Conservation (phyloP, 2,888 invertebrate species). For the Hoplodrina blanda region DNA sequence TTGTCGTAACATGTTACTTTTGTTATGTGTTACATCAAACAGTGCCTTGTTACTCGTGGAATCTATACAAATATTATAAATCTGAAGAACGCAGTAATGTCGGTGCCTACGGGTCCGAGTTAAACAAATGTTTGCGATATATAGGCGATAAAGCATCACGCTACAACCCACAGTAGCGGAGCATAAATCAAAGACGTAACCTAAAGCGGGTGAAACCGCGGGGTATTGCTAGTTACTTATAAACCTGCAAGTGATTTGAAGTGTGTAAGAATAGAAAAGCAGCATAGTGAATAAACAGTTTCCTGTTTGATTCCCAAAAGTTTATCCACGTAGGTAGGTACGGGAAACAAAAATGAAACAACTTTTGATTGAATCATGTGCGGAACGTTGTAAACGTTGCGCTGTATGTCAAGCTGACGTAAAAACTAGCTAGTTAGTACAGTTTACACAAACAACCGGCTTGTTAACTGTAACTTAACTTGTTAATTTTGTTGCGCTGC, state of each 20-base stretch:
- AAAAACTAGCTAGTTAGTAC: constrained; percentile 85
- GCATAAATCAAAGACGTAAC: no score
- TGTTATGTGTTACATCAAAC: not conserved
- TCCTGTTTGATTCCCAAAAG: constrained; percentile 40
- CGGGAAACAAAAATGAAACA: constrained; percentile 52
- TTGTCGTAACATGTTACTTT: not conserved
- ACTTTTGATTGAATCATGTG: constrained; percentile 64
- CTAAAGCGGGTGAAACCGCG: no score
- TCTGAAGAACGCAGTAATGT: no score
- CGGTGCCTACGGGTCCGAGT: no score
- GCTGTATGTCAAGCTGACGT: constrained; percentile 67
- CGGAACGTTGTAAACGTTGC: constrained; percentile 66
- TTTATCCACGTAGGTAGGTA: constrained; percentile 22
- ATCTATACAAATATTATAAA: no score
- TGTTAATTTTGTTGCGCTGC: constrained; percentile 84
- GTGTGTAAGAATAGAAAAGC: not conserved
- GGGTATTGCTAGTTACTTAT: no score
- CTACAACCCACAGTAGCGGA: no score
- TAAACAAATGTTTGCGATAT: no score
- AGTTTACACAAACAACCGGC: constrained; percentile 85
- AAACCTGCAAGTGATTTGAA: not conserved
- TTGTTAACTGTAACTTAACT: constrained; percentile 88
- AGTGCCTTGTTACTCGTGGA: not conserved
- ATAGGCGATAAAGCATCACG: no score
- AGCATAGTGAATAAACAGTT: constrained; percentile 23